A percentile compares a stretch with the other conserved stretches of the same genome.
Conservation (phyloP, 2,888 invertebrate species). For the Galeopsomyia nigrocyanea region DNA sequence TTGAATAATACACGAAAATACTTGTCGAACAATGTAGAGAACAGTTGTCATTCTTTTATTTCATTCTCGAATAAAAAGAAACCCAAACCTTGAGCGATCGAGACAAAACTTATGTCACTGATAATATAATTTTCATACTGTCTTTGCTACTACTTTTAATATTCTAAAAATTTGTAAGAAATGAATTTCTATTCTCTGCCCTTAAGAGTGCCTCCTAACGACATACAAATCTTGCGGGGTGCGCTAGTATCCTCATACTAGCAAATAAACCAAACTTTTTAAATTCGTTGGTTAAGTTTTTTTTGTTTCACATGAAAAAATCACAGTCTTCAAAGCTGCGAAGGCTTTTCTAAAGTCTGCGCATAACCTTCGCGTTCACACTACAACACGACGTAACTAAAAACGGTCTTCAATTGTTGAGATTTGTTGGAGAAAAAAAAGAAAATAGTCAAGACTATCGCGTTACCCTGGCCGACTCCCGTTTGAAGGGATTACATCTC, state of each 20-base stretch:
- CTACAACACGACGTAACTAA: slow-evolving; percentile 18
- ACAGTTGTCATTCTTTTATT: too few species aligned
- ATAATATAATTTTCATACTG: slow-evolving; percentile 11
- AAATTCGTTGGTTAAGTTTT: background rate
- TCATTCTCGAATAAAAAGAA: background rate
- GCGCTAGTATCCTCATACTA: too few species aligned
- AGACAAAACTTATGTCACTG: slow-evolving; percentile 13
- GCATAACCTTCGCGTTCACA: background rate
- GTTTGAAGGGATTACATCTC: slow-evolving; percentile 6
- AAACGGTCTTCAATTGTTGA: background rate
- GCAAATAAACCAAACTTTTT: too few species aligned
- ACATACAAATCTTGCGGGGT: too few species aligned
- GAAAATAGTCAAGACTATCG: slow-evolving; percentile 18
- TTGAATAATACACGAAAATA: too few species aligned
- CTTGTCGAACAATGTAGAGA: too few species aligned
- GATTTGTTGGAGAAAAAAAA: slow-evolving; percentile 23
- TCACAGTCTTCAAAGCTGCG: too few species aligned
- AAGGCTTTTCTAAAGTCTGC: background rate
- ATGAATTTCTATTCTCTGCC: too few species aligned
- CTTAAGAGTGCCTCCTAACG: too few species aligned
- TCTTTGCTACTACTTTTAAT: background rate
- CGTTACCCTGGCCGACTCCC: background rate
- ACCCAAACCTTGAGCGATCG: slow-evolving; percentile 33
- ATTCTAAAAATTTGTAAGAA: too few species aligned
- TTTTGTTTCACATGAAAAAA: background rate